Evolutionary conservation across 1,140 invertebrate species (phyloP).

Genomic region (Nasonia longicornis): DNA sequence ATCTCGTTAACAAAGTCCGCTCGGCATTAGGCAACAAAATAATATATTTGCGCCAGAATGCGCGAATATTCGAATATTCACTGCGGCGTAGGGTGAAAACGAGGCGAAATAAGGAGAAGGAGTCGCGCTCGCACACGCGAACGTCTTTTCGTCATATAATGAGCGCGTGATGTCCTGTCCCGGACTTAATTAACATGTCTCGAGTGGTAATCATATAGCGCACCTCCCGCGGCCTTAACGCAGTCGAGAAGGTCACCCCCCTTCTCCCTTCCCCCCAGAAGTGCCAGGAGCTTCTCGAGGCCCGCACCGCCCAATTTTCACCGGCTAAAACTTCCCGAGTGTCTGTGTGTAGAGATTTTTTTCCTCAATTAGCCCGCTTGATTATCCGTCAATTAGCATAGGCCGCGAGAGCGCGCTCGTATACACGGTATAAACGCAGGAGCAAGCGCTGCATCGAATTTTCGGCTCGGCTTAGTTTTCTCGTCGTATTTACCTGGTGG

Average conservation of each 20-base stretch:
- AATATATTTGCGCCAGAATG: too few relatives aligned
- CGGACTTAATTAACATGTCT: constrained; percentile 30
- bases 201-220: constrained; percentile 5
- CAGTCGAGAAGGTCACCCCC: background rate
- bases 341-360: background rate
- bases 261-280: background rate
- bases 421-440: background rate
- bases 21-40: too few relatives aligned
- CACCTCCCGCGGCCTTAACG: background rate
- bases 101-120: background rate
- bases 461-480: background rate
- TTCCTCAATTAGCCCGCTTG: background rate
- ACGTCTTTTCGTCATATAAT: background rate
- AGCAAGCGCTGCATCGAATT: background rate
- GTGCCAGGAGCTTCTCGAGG: background rate
- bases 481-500: constrained; percentile 74
- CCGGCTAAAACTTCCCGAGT: background rate
- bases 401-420: background rate
- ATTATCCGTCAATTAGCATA: background rate
- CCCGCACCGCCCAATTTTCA: background rate
- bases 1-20: background rate
- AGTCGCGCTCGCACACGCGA: background rate
- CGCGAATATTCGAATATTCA: too few relatives aligned
- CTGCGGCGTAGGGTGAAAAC: background rate
- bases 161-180: background rate